Conservation (phyloP, 2,888 invertebrate species). For the Plagodis pulveraria region DNA sequence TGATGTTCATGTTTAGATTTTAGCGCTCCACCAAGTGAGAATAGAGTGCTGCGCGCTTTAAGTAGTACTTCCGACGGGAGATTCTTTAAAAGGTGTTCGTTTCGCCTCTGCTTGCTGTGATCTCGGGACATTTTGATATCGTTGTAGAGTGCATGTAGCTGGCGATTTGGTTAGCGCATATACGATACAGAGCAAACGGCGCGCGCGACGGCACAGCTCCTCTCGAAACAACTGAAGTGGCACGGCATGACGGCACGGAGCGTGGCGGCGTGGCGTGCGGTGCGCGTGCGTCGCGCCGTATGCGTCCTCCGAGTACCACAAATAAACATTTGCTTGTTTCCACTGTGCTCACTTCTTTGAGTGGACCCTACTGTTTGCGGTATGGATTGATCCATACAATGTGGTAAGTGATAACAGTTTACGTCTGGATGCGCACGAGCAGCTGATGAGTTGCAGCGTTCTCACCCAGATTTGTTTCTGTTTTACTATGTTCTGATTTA, state of each 20-base stretch:
- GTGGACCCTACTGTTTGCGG: constrained; percentile 21
- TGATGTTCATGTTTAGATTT: constrained; percentile 71
- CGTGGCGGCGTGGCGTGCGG: constrained; percentile 54
- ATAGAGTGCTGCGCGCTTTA: constrained; percentile 76
- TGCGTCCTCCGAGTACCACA: constrained; percentile 68
- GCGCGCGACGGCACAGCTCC: constrained; percentile 52
- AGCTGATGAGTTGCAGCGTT: constrained; percentile 29
- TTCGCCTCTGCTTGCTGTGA: constrained; percentile 64
- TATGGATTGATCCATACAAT: constrained; percentile 35
- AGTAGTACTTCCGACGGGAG: constrained; percentile 75
- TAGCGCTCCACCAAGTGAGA: constrained; percentile 74
- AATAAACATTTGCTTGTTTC: constrained; percentile 74
- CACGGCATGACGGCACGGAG: constrained; percentile 54
- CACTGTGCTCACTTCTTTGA: constrained; percentile 45
- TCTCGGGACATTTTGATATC: constrained; percentile 71
- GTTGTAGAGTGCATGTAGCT: constrained; percentile 45
- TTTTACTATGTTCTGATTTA: constrained; percentile 1
- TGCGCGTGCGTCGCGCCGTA: constrained; percentile 65
- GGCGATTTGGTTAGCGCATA: constrained; percentile 37
- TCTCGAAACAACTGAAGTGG: constrained; percentile 71
- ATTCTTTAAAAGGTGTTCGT: constrained; percentile 75
- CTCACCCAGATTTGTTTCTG: not conserved
- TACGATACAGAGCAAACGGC: constrained; percentile 46
- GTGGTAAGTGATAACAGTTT: constrained; percentile 40
- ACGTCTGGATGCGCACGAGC: constrained; percentile 23